Base-by-base conservation (phyloP, 2,888 invertebrate genomes). In the Drosophila limbata region DNA sequence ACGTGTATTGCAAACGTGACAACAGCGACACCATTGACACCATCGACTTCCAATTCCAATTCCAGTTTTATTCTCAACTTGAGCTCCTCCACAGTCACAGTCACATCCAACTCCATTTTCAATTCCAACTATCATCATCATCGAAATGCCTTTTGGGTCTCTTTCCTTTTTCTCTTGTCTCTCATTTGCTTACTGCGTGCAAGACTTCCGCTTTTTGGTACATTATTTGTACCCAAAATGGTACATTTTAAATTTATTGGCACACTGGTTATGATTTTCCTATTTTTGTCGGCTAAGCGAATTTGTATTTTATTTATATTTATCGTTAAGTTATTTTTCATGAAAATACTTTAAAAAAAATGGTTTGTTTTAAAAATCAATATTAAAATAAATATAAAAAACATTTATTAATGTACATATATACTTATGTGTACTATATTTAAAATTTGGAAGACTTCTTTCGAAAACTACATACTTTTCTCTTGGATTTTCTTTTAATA, bases 1-100 rank as follows among this genome's bases (percentile, higher is more conserved):
- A 90, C 81, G 81, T 79, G 89, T 90, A 89, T 89, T 89, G 90
- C 88, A 83, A 90, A 89, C 90, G 89, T 89, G 91, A 89, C 81
- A 67, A 40, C 53, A 28, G 2, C 25, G 25, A 28, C 8, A 28
- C n/a, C n/a, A n/a, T 25, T 6, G 25, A 25, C 25, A 25, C 25
- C 25, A 25, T 25, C 25, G 5, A 25, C 5, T 6, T 25, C 5
- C 48, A 44, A 28, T 60, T 35, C 47, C 48, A 55, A 37, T 63
- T 51, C 37, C 25, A 37, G 33, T 59, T 44, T 28, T 2, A 51
- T 35, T 57, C 11, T 11, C 17, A 28, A 9, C 42, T n/a, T 3
- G 4, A 17, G n/a, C 21, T 15, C 33, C n/a, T 28, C 11, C 19
- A 8, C 10, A 25, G 25, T 13, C 15, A 15, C 21, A 21, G 2